phyloP scores from a whole-genome alignment of 2,888 invertebrate species.

The Cistogaster globosa region DNA sequence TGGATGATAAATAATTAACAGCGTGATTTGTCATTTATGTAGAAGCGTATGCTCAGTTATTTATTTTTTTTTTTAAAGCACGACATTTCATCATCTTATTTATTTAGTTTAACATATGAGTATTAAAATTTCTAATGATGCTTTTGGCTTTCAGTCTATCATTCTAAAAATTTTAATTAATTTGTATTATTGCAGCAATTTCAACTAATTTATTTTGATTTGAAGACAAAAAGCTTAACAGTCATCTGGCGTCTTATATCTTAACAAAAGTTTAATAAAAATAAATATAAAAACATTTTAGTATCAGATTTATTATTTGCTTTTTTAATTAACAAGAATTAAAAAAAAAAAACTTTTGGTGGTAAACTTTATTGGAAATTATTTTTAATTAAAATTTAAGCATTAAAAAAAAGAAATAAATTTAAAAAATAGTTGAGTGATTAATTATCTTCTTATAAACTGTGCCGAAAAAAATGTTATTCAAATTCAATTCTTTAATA shows the following conservation, averaged over 20 bases:
- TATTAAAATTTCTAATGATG: slow-evolving; percentile 38
- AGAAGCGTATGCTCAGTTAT: slow-evolving; percentile 20
- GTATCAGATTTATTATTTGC: slow-evolving; percentile 46
- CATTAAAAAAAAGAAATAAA: too few species aligned
- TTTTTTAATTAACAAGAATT: slow-evolving; percentile 40
- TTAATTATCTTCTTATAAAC: too few species aligned
- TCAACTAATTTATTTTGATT: slow-evolving; percentile 69
- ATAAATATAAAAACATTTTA: not conserved
- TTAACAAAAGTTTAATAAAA: not conserved
- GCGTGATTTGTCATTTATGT: slow-evolving; percentile 72
- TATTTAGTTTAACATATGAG: slow-evolving; percentile 21
- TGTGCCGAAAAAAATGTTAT: too few species aligned
- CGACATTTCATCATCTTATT: slow-evolving; percentile 53
- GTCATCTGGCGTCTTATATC: slow-evolving; percentile 52
- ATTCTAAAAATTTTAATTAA: slow-evolving; percentile 44
- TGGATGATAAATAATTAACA: slow-evolving; percentile 64
- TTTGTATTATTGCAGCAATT: slow-evolving; percentile 70
- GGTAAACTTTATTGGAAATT: too few species aligned
- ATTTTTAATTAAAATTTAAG: too few species aligned
- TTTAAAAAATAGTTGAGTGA: too few species aligned
- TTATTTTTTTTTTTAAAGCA: slow-evolving; percentile 21
- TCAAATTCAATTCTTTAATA: not conserved
- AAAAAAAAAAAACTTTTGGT: too few species aligned
- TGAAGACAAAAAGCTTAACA: slow-evolving; percentile 43
- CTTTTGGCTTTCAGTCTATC: not conserved